Conservation (phyloP, 2,888 invertebrate species). For the Tenthredo distinguenda region DNA sequence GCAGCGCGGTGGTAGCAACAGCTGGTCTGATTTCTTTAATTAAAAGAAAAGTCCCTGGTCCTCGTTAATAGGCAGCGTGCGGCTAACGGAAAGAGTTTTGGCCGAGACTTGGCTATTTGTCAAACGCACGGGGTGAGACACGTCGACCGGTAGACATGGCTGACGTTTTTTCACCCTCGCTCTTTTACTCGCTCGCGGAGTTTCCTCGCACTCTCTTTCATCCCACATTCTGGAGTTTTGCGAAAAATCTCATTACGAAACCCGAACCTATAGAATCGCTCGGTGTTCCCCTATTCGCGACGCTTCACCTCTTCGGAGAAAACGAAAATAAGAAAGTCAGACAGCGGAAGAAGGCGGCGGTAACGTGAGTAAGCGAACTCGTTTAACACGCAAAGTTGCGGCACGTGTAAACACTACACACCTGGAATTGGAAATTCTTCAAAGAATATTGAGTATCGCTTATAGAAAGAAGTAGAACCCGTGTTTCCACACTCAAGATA, state of each 20-base stretch:
- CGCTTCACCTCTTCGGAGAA: conserved; percentile 20
- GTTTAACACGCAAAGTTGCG: background rate
- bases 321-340: conserved; percentile 43
- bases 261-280: conserved; percentile 25
- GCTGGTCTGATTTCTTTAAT: conserved; percentile 43
- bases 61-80: conserved; percentile 26
- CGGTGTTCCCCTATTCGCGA: conserved; percentile 9
- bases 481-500: background rate
- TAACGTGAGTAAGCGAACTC: conserved; percentile 36
- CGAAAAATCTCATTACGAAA: conserved; percentile 46
- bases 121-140: conserved; percentile 26
- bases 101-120: conserved; percentile 23
- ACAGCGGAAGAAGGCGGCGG: conserved; percentile 42
- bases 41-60: conserved; percentile 29
- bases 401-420: conserved; percentile 18
- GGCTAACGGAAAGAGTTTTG: conserved; percentile 38
- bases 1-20: background rate
- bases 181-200: conserved; percentile 36
- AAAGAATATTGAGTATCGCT: background rate
- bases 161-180: conserved; percentile 29
- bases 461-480: background rate
- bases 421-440: conserved; percentile 34
- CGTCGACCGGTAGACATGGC: conserved; percentile 23
- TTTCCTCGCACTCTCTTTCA: conserved; percentile 35
- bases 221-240: conserved; percentile 31